A percentile compares a stretch with the other conserved stretches of the same genome.
Evolutionary conservation across 2,888 invertebrate species (phyloP).

Genomic region (Lasioglossum zephyrum): DNA sequence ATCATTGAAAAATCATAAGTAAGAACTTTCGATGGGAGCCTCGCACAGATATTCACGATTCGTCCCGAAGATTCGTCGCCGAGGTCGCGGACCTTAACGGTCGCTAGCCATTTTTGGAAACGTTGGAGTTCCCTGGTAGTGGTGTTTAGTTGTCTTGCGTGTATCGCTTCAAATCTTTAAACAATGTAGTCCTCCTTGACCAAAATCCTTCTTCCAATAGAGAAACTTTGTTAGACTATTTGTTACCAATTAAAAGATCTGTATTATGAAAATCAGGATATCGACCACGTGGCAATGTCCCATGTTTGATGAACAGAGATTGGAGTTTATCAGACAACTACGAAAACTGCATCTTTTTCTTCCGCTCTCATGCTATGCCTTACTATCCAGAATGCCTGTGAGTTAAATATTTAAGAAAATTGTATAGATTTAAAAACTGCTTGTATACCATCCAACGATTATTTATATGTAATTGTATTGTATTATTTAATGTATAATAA

Average conservation of each 20-base stretch:
- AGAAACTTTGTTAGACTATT: background rate
- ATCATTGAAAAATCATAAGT: background rate
- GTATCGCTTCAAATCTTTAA: background rate
- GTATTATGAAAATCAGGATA: too few relatives aligned
- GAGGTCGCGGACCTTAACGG: constrained; percentile 64
- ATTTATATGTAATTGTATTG: too few relatives aligned
- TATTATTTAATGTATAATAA: too few relatives aligned
- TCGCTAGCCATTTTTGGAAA: constrained; percentile 25
- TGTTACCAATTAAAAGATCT: background rate
- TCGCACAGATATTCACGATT: constrained; percentile 26
- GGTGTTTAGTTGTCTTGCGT: background rate
- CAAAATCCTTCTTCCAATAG: background rate
- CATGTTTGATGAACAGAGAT: too few relatives aligned
- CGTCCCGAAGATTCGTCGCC: constrained; percentile 29
- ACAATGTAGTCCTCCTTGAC: background rate
- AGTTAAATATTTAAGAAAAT: too few relatives aligned
- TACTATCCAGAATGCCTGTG: too few relatives aligned
- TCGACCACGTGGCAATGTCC: too few relatives aligned
- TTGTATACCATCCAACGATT: too few relatives aligned
- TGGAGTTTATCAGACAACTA: too few relatives aligned
- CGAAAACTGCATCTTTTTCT: too few relatives aligned
- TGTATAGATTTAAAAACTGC: too few relatives aligned
- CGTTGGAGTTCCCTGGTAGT: background rate
- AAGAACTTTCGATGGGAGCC: background rate
- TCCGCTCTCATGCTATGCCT: too few relatives aligned